Base-by-base conservation (phyloP, 1,140 invertebrate species). In the Eumeta japonica region DNA sequence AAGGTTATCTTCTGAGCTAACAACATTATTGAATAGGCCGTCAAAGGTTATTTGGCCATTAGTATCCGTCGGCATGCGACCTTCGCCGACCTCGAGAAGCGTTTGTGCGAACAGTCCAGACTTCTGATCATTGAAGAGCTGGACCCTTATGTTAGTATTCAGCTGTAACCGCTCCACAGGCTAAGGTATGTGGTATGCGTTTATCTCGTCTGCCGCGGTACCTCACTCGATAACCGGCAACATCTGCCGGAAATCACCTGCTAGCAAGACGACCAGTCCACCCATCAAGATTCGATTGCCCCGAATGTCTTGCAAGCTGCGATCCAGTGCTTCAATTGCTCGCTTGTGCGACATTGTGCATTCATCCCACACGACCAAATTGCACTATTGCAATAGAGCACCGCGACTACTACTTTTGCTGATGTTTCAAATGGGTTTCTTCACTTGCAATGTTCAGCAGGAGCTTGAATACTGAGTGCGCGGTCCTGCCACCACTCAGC, bases 191-290 rank as follows among this genome's bases (percentile, higher is more conserved):
- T 76, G 51, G 47, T 58, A 76, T 35, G 65, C 62, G 37, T 72
- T 65, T 0, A 76, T 41, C 46, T 70, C 57, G 53, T 75, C 62
- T 35, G 62, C 62, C 38, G 40, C 29, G 7, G 64, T 77, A 48
- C 49, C 58, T 46, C 57, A 40, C 19, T 48, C 39, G 30, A 76
- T 55, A 7, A 78, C 59, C n/a, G 75, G 74, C 27, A 79, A 48
- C n/a, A 58, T 78, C 53, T 80, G 72, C 13, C 68, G 43, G 51
- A 79, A 81, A 60, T 79, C 68, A n/a, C 75, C 72, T 40, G 62
- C 43, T n/a, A 74, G 52, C n/a, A 31, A 14, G 5, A 56, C 44
- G 0, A 50, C 43, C 35, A 51, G 37, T 16, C 43, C 47, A 18
- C 53, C 46, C 45, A 55, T 46, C 0, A 52, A 14, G 34, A 5